Conservation (phyloP, 30 jellyfish, hydroid and myxozoan species). For the Aurelia aurita region DNA sequence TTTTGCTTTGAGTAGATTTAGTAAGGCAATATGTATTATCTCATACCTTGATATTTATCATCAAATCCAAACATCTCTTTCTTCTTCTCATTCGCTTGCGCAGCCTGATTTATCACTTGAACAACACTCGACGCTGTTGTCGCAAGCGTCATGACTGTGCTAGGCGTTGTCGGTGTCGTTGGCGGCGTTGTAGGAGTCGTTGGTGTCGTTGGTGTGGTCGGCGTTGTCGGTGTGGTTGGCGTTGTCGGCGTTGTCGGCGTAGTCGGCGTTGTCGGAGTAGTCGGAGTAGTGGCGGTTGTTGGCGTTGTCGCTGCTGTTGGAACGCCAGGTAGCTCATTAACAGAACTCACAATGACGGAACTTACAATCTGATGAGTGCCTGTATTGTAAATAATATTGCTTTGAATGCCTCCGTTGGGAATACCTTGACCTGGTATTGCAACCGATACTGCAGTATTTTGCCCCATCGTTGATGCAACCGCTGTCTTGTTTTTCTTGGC, state of each 20-base stretch:
- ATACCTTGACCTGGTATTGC: background rate
- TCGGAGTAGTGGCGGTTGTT: slow-evolving; percentile 57
- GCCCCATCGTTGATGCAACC: background rate
- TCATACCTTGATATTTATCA: slow-evolving; percentile 63
- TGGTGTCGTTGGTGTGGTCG: slow-evolving; percentile 74
- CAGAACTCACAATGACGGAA: slow-evolving; percentile 28
- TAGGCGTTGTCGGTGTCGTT: slow-evolving; percentile 31
- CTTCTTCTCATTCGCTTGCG: background rate
- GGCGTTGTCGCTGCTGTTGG: slow-evolving; percentile 59
- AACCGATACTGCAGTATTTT: background rate
- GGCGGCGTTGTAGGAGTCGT: slow-evolving; percentile 46
- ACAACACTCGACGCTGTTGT: background rate
- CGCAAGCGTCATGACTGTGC: background rate
- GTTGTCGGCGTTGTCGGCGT: slow-evolving; percentile 75
- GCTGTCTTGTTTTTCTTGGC: background rate
- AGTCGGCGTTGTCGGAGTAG: slow-evolving; percentile 61
- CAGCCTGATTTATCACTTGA: background rate
- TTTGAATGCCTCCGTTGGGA: slow-evolving; percentile 32
- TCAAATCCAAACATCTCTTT: slow-evolving; percentile 40
- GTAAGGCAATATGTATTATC: no score
- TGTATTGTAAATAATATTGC: slow-evolving; percentile 34
- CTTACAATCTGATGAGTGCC: slow-evolving; percentile 59
- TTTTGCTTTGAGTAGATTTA: no score
- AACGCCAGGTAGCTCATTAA: slow-evolving; percentile 1
- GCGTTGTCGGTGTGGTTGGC: slow-evolving; percentile 73